Conservation (phyloP, 2,113 vertebrate species). For the Mesembrinibis cayennensis region DNA sequence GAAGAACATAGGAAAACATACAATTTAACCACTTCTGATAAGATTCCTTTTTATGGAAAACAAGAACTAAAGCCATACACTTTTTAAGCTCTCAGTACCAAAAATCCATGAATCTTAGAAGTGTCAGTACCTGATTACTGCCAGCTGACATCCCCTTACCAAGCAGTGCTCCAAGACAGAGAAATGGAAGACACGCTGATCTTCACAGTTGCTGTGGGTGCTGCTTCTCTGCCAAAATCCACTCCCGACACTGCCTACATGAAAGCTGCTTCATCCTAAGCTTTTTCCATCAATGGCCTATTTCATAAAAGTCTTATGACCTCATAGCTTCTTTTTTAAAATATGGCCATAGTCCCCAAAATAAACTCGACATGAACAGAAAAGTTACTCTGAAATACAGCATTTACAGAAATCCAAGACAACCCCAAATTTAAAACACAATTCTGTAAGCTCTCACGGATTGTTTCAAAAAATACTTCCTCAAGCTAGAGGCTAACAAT, state of each 20-base stretch:
- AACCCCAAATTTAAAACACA: neutral
- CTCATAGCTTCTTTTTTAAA: slow-evolving; percentile 23
- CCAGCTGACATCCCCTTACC: neutral
- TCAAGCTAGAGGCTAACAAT: neutral
- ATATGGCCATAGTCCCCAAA: neutral
- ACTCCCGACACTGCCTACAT: neutral
- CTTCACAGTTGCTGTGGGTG: slow-evolving; percentile 9
- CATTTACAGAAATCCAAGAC: neutral
- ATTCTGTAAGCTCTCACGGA: neutral
- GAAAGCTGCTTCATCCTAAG: slow-evolving; percentile 20
- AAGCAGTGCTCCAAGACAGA: neutral
- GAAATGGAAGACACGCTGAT: neutral
- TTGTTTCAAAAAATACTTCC: neutral
- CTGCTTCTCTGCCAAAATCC: slow-evolving; percentile 13
- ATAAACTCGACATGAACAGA: neutral
- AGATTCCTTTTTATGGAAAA: neutral
- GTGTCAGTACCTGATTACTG: neutral
- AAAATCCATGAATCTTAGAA: neutral
- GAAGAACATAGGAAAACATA: neutral
- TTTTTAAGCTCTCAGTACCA: neutral
- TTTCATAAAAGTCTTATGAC: slow-evolving; percentile 32
- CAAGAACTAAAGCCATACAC: neutral
- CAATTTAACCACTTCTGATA: neutral
- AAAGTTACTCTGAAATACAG: neutral
- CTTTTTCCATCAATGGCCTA: slow-evolving; percentile 34